Evolutionary conservation across 1,140 invertebrate genomes (phyloP).

Genomic region (Andrena cerasifolii): DNA sequence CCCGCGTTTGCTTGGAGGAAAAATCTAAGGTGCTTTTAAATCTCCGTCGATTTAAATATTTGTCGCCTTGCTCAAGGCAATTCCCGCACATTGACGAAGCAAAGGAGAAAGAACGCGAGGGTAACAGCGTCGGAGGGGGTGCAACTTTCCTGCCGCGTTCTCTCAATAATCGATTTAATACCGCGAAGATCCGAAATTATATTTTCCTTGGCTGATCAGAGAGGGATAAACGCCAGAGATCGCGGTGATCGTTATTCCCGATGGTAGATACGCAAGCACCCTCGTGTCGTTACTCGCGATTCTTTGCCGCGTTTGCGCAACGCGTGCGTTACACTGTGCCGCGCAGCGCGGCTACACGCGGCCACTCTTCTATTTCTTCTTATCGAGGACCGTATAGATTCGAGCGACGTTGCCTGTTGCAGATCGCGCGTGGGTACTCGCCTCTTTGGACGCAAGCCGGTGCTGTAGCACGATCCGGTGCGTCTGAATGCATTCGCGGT

Average conservation of each 20-base stretch:
- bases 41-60: too few species aligned
- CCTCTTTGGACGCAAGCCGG: background rate
- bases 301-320: background rate
- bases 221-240: background rate
- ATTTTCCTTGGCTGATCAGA: background rate
- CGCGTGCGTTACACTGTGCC: background rate
- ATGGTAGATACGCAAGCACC: background rate
- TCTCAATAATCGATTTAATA: too few species aligned
- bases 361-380: conserved; percentile 2
- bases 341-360: background rate
- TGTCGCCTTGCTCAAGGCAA: too few species aligned
- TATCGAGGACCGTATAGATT: background rate
- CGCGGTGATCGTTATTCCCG: too few species aligned
- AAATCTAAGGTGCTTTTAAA: too few species aligned
- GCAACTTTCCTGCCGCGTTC: too few species aligned
- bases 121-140: too few species aligned
- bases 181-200: too few species aligned
- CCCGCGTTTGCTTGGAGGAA: too few species aligned
- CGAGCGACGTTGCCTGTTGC: background rate
- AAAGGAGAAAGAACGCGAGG: too few species aligned
- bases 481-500: conserved; percentile 18
- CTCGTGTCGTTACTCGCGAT: background rate
- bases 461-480: background rate
- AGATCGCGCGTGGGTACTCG: conserved; percentile 9
- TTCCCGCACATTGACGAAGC: too few species aligned